phyloP scores from a whole-genome alignment of 2,113 vertebrate genomes.

The Prionailurus viverrinus region DNA sequence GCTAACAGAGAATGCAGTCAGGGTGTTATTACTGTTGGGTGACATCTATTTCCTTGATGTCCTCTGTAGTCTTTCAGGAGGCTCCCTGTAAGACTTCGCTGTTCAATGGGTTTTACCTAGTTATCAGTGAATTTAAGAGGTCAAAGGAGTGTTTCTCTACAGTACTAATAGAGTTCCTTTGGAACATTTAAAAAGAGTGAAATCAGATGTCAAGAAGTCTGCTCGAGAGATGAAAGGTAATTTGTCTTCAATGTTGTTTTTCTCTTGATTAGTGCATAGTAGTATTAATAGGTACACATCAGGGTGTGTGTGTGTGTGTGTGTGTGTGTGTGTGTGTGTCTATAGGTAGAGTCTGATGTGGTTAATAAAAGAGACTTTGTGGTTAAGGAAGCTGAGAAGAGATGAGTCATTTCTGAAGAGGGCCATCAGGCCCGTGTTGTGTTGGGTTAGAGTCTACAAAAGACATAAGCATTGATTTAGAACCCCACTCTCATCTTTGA shows the following conservation, averaged over 20 bases:
- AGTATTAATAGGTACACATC: not conserved
- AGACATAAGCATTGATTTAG: not conserved
- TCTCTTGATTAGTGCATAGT: not conserved
- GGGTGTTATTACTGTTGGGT: not conserved
- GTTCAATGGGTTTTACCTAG: conserved; percentile 33
- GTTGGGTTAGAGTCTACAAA: not conserved
- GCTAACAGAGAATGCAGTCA: not conserved
- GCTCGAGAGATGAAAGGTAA: conserved; percentile 24
- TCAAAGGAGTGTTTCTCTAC: not conserved
- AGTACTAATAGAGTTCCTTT: conserved; percentile 21
- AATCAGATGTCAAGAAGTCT: conserved; percentile 58
- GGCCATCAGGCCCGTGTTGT: not conserved
- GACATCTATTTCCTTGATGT: conserved; percentile 35
- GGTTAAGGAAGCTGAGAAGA: conserved; percentile 22
- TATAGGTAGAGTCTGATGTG: not conserved
- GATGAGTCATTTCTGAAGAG: conserved; percentile 45
- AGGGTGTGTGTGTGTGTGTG: not conserved
- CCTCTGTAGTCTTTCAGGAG: not conserved
- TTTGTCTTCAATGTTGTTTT: not conserved
- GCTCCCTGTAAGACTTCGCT: not conserved
- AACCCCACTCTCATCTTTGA: conserved; percentile 30
- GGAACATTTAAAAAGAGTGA: conserved; percentile 60
- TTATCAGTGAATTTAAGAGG: conserved; percentile 31
- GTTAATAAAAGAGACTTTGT: conserved; percentile 44
- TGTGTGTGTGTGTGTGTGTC: not conserved